These are phyloP conservation scores for Gonocerus acuteangulatus DNA, from an alignment of 2,888 invertebrate genomes.

Conservation along the genomic window DNA sequence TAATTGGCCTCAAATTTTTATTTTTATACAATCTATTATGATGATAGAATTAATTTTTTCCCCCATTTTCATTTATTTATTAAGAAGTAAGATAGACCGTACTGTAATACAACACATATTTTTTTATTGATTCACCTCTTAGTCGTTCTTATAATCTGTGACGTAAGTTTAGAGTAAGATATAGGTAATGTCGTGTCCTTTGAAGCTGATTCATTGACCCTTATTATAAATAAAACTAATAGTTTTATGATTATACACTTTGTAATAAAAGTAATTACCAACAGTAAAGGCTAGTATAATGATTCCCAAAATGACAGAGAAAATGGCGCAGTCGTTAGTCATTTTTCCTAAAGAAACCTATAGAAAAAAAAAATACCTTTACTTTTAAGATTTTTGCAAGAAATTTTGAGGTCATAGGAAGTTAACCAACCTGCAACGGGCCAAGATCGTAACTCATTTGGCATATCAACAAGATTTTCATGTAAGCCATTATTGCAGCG, in stretches of 20 bases:
- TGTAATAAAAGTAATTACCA: constrained; percentile 42
- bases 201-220: not conserved
- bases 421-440: constrained; percentile 46
- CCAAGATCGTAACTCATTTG: constrained; percentile 58
- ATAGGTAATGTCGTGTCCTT: not conserved
- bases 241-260: no score
- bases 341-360: constrained; percentile 61
- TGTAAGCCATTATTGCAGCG: constrained; percentile 59
- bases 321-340: constrained; percentile 58
- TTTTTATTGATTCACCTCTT: no score
- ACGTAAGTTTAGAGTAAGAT: no score
- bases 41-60: no score
- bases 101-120: no score
- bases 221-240: not conserved
- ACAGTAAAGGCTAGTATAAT: constrained; percentile 54
- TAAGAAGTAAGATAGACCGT: no score
- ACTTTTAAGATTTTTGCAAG: no score
- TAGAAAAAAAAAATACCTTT: constrained; percentile 18
- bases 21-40: no score
- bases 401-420: no score
- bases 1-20: no score
- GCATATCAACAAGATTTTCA: constrained; percentile 55
- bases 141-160: no score
- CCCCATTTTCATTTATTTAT: no score
- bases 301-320: constrained; percentile 54